phyloP scores from a whole-genome alignment of 2,797 vertebrate genomes.

The Loris lydekkerianus region DNA sequence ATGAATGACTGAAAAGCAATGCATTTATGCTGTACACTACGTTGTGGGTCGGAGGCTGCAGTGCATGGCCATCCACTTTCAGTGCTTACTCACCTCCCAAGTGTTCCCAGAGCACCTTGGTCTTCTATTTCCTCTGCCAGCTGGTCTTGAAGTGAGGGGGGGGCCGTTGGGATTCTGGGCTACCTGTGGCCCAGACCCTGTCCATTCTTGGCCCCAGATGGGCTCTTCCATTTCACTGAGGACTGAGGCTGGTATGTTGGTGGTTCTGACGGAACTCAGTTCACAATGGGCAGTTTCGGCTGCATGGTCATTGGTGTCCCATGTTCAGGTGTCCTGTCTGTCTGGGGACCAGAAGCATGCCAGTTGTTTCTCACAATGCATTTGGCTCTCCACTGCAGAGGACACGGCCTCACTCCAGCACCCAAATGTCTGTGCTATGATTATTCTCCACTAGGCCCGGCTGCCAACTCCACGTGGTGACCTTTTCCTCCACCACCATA shows the following conservation, averaged over 20 bases:
- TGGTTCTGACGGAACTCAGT: not conserved
- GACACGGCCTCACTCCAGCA: not conserved
- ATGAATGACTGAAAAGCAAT: not conserved
- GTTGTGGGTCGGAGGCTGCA: not conserved
- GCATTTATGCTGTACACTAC: not conserved
- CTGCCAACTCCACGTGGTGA: rapidly evolving
- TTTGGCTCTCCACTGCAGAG: not conserved
- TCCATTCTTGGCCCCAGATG: not conserved
- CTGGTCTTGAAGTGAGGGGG: not conserved
- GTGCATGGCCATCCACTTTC: too few relatives aligned
- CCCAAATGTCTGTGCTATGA: not conserved
- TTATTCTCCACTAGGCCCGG: not conserved
- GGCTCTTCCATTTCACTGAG: rapidly evolving
- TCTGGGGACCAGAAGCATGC: not conserved
- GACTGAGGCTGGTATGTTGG: not conserved
- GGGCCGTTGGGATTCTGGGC: not conserved
- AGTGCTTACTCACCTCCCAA: not conserved
- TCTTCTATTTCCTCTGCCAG: not conserved
- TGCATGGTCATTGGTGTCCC: not conserved
- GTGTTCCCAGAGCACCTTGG: not conserved
- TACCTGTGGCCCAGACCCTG: not conserved
- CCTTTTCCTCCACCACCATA: not conserved
- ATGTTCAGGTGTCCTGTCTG: not conserved
- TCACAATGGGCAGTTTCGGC: too few relatives aligned
- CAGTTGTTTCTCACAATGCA: not conserved